Evolutionary conservation across 92 coral and sea anemone genomes (phyloP).

Genomic region (Galaxea fascicularis): DNA sequence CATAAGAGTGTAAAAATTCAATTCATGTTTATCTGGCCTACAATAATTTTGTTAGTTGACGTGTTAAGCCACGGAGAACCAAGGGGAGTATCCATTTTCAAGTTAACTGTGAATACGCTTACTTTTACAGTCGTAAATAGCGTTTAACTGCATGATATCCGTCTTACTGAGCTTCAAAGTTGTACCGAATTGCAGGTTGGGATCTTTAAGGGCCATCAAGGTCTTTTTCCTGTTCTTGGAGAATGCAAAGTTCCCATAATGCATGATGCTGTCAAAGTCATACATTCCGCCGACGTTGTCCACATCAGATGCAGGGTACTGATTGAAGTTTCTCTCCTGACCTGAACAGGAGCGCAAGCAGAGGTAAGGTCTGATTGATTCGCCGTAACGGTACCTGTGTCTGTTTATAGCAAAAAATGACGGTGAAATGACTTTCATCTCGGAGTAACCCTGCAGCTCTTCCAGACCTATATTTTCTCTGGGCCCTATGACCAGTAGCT

Average conservation of each 20-base stretch:
- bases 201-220: conserved; percentile 76
- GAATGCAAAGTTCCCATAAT: conserved; percentile 81
- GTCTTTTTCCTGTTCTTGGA: conserved; percentile 81
- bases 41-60: no score
- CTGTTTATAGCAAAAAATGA: background rate
- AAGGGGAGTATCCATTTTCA: no score
- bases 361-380: background rate
- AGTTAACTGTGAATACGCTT: conserved; percentile 17
- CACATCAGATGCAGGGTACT: conserved; percentile 58
- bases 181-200: conserved; percentile 64
- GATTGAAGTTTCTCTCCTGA: conserved; percentile 73
- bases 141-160: conserved; percentile 72
- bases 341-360: conserved; percentile 38
- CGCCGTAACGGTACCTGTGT: no score
- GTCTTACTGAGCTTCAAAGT: conserved; percentile 59
- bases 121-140: conserved; percentile 79
- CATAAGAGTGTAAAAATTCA: no score
- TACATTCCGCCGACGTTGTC: conserved; percentile 80
- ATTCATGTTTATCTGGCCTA: no score
- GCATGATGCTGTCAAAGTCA: conserved; percentile 81
- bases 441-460: no score
- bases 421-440: background rate
- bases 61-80: no score
- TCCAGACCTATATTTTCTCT: no score
- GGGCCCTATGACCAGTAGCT: no score